Conservation (phyloP, 2,113 vertebrate species). For the Pavo muticus region DNA sequence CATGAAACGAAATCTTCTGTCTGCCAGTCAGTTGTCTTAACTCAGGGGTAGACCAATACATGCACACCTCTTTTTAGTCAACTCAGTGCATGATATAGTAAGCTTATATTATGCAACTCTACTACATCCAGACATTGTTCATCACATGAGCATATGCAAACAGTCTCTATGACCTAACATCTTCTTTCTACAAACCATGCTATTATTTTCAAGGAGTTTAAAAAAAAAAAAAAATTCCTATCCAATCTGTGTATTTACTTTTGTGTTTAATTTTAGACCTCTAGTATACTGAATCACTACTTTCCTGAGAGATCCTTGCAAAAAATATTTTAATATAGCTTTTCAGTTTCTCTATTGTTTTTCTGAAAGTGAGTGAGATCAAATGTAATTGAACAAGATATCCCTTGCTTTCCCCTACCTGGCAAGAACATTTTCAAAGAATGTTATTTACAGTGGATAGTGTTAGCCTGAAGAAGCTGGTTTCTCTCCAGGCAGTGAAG, state of each 20-base stretch:
- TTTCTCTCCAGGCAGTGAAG: not conserved
- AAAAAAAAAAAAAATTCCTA: not conserved
- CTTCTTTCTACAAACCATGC: not conserved
- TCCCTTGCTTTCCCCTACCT: not conserved
- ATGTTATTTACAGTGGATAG: not conserved
- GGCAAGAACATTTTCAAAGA: not conserved
- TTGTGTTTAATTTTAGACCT: conserved; percentile 18
- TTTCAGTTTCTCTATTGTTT: not conserved
- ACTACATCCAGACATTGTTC: not conserved
- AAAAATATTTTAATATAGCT: not conserved
- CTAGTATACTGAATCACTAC: conserved; percentile 6
- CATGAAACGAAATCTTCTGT: not conserved
- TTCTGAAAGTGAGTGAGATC: not conserved
- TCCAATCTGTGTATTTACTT: conserved; percentile 21
- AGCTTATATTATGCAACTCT: not conserved
- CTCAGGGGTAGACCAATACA: accelerated
- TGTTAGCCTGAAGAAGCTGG: not conserved
- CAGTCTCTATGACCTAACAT: not conserved
- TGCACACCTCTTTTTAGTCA: not conserved
- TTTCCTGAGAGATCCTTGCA: not conserved
- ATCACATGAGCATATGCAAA: not conserved
- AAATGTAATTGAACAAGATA: not conserved
- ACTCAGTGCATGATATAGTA: not conserved
- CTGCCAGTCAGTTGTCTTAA: not conserved
- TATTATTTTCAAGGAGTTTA: conserved; percentile 8